phyloP scores from a whole-genome alignment of 2,888 invertebrate species.

The Erebia aethiops region DNA sequence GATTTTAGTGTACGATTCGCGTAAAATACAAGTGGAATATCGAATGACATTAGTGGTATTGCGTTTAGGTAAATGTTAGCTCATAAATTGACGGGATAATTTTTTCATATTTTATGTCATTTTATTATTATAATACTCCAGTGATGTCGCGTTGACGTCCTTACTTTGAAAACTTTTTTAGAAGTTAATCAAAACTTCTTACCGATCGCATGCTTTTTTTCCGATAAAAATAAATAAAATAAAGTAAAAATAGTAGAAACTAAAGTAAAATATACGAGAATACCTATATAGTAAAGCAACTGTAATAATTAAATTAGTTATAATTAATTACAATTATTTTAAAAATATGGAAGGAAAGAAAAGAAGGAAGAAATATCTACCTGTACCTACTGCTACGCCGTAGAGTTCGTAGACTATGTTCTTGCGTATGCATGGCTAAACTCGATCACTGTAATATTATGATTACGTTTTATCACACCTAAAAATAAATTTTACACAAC shows the following conservation, averaged over 20 bases:
- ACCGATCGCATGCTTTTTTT: neutral
- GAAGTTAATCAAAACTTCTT: neutral
- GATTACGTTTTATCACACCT: no score
- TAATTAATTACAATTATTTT: neutral
- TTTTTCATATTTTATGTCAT: neutral
- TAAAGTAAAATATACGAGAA: no score
- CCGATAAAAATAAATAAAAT: neutral
- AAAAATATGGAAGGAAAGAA: neutral
- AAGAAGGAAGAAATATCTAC: no score
- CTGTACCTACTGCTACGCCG: neutral
- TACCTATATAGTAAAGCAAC: no score
- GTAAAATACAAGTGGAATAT: conserved; percentile 6
- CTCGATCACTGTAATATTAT: no score
- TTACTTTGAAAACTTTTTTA: neutral
- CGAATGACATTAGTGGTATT: neutral
- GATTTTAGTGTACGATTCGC: conserved; percentile 21
- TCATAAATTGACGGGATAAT: neutral
- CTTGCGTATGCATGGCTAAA: no score
- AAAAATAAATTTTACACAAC: no score
- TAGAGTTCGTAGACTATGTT: neutral
- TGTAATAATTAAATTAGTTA: neutral
- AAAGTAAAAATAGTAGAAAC: no score
- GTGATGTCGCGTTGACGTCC: neutral
- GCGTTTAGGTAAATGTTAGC: conserved; percentile 1
- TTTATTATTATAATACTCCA: neutral